Evolutionary conservation across 2,888 invertebrate species (phyloP), one percentile per base, ranked within the genome.

Genomic region (Ennomos erosarius): DNA sequence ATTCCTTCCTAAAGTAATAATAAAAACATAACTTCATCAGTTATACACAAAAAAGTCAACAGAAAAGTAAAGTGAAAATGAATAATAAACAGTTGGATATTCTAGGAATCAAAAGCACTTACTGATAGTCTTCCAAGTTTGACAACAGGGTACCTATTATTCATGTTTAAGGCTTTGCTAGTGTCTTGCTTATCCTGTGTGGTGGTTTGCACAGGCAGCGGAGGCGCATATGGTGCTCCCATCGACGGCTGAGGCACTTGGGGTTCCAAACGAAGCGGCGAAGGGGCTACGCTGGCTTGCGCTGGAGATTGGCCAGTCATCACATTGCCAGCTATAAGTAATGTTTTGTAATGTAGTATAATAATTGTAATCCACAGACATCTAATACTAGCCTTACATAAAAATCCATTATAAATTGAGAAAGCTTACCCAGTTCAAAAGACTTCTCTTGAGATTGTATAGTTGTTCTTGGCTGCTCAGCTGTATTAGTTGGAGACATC

Each of bases 221-320:
- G 37, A 0, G 82, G 80, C 12, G 88, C 84, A 62, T 90, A 91
- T 0, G 90, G 90, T 11, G 87, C 87, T 10, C 91, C 90, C 90
- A 91, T 92, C 3, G 88, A 87, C 37, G 92, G 87, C 67, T 88
- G 88, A 75, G 93, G 92, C 82, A 91, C 92, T 79, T 90, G 91
- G 3, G 92, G 92, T 77, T 93, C 92, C 63, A 87, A 88, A 38
- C 92, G 88, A 53, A 93, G 76, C 10, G 93, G 93, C 42, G 93
- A 92, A 16, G 94, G 94, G 38, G 94, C 94, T 56, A 94, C 93
- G 70, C 94, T 94, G 13, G 94, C 94, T 84, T 94, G 94, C 16
- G 94, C 94, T 59, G 94, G 94, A 42, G 95, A 94, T 65, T 94
- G 93, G 10, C 93, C 93, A 68, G 88, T 87, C 73, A 90, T 79